Conservation (phyloP, 2,888 invertebrate species). For the Agrochola macilenta region DNA sequence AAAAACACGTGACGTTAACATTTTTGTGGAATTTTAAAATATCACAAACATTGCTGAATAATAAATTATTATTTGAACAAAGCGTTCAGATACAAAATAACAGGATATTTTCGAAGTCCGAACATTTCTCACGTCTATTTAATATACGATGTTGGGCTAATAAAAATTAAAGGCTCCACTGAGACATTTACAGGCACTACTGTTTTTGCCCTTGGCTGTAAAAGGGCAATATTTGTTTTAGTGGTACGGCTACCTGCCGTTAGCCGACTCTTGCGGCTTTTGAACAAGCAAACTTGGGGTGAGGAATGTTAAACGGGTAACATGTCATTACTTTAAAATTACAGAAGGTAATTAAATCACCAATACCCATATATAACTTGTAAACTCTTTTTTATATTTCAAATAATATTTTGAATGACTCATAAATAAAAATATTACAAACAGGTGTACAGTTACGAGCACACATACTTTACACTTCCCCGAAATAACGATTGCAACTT, state of each 20-base stretch:
- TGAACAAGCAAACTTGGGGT: conserved; percentile 59
- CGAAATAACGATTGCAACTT: not conserved
- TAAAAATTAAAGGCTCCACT: conserved; percentile 76
- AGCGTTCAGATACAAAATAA: conserved; percentile 35
- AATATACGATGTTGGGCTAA: conserved; percentile 71
- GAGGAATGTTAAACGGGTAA: conserved; percentile 43
- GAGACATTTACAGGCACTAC: conserved; percentile 74
- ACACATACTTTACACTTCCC: not conserved
- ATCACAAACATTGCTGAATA: conserved; percentile 35
- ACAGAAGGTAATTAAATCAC: conserved; percentile 46
- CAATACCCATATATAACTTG: conserved; percentile 2
- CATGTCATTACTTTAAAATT: conserved; percentile 54
- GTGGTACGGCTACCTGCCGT: conserved; percentile 61
- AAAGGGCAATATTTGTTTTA: conserved; percentile 66
- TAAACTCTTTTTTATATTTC: not conserved
- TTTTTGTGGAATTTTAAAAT: conserved; percentile 42
- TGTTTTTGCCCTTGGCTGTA: conserved; percentile 63
- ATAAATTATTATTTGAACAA: conserved; percentile 50
- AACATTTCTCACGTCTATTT: conserved; percentile 64
- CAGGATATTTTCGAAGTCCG: conserved; percentile 40
- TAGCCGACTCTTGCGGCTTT: conserved; percentile 56
- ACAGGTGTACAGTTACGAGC: not conserved
- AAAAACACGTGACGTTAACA: conserved; percentile 8
- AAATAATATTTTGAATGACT: not conserved
- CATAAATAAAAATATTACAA: not conserved